A percentile compares a stretch with the other conserved stretches of the same genome.
These are phyloP conservation scores for Choreutis nemorana DNA, from an alignment of 2,888 invertebrate genomes.

Conservation along the genomic window DNA sequence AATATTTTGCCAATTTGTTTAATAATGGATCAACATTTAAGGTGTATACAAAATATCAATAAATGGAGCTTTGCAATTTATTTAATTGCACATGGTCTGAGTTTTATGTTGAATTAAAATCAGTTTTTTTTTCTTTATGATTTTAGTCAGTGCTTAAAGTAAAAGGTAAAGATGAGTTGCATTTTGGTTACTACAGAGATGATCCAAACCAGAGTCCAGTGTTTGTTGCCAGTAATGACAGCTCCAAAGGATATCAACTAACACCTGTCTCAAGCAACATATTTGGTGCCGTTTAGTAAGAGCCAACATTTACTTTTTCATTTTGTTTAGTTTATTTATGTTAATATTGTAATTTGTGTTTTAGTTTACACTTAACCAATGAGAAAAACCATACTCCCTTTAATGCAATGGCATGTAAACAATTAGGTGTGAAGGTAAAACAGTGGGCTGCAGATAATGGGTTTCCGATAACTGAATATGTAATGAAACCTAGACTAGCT, in stretches of 20 bases:
- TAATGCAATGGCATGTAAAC: constrained; percentile 64
- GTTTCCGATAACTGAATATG: constrained; percentile 63
- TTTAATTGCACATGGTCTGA: too few species aligned
- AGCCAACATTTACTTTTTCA: constrained; percentile 12
- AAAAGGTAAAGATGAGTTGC: constrained; percentile 75
- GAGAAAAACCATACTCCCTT: constrained; percentile 70
- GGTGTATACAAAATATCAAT: too few species aligned
- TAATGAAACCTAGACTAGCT: constrained; percentile 68
- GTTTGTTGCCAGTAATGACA: constrained; percentile 81
- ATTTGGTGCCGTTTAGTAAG: constrained; percentile 81
- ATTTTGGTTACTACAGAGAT: constrained; percentile 92
- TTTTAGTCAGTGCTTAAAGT: constrained; percentile 75
- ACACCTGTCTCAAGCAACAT: constrained; percentile 78
- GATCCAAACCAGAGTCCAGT: constrained; percentile 75
- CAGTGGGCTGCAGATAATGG: constrained; percentile 68
- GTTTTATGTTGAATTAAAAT: constrained; percentile 1
- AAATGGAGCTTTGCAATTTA: too few species aligned
- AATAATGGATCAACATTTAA: too few species aligned
- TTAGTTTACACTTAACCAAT: constrained; percentile 59
- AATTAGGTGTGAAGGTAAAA: constrained; percentile 69
- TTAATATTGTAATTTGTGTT: too few species aligned
- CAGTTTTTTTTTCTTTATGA: constrained; percentile 6
- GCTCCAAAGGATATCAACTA: constrained; percentile 73
- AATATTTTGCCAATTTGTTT: too few species aligned
- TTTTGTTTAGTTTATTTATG: neutral